A percentile compares a stretch with the other conserved stretches of the same genome.
phyloP scores from a whole-genome alignment of 2,888 invertebrate genomes.

The Automeris io region DNA sequence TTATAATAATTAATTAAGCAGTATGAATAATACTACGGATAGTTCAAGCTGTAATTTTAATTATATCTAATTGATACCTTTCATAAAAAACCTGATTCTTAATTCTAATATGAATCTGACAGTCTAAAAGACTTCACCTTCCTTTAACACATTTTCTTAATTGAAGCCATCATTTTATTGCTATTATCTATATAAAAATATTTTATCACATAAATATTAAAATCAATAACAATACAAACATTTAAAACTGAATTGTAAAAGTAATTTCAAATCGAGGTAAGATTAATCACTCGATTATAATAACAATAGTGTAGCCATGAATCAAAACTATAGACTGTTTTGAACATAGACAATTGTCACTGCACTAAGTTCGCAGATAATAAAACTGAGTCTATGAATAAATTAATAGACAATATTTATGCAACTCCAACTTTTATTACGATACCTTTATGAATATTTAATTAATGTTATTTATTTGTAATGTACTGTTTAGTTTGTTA shows the following conservation, averaged over 20 bases:
- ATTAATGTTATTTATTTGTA: not conserved
- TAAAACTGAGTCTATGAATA: conserved; percentile 70
- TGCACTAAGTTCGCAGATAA: conserved; percentile 62
- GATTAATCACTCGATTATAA: conserved; percentile 57
- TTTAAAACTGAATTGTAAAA: conserved; percentile 13
- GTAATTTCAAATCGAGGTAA: conserved; percentile 31
- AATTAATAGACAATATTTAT: conserved; percentile 38
- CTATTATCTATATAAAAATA: too few species aligned
- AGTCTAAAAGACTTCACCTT: too few species aligned
- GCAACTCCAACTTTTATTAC: conserved; percentile 1
- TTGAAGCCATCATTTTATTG: too few species aligned
- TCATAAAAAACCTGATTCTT: too few species aligned
- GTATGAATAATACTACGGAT: too few species aligned
- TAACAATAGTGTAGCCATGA: conserved; percentile 32
- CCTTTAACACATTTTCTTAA: too few species aligned
- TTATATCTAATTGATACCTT: too few species aligned
- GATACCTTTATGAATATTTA: conserved; percentile 5
- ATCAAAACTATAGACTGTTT: conserved; percentile 1
- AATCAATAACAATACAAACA: conserved; percentile 14
- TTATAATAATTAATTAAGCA: too few species aligned
- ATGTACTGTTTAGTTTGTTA: too few species aligned
- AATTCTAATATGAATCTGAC: too few species aligned
- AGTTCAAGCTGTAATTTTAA: too few species aligned
- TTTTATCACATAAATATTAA: too few species aligned
- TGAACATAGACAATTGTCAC: conserved; percentile 48